Evolutionary conservation across 2,113 vertebrate species (phyloP), one percentile per base, ranked within the genome.

Genomic region (Chaenogobius annularis): DNA sequence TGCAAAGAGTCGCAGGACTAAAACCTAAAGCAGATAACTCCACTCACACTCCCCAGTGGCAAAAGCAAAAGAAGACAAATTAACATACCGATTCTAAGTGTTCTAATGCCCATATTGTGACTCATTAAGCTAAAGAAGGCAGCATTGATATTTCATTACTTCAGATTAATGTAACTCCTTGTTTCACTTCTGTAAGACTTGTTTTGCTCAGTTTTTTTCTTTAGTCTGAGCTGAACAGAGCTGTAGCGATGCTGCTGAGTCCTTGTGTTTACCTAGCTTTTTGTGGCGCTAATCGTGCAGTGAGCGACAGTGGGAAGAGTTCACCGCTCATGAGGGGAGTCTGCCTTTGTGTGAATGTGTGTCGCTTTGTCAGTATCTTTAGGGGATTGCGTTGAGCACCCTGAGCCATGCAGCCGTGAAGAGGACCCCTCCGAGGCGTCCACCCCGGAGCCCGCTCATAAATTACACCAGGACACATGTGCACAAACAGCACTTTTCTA

Each of bases 401-500:
- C 89, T 85, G 81, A 90, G 88, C 88, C 85, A 91, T 91, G 81
- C 85, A 88, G 90, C 90, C 26, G 85, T 91, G 91, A 91, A 90
- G 85, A 90, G 89, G 91, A 86, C 89, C 87, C 90, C 88, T 88
- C 83, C 77, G 89, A 90, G 89, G 89, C 83, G 35, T 87, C 88
- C 82, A 37, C 88, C 84, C 83, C 83, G 79, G 87, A 87, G 88
- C 84, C 85, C 91, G 91, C 93, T 95, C 95, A 91, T 93, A 87
- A 92, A 94, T 95, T 95, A 96, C 93, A 91, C 88, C 92, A 75
- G 92, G 93, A 94, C 92, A 94, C 94, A 93, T 92, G 86, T 92
- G 92, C 90, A 80, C 76, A 84, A 82, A 63, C 90, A 92, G 92
- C 91, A 90, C 72, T 93, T 93, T 87, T 83, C 77, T 62, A 56